Conservation (phyloP, 2,113 vertebrate species). For the Catharus fuscescens region DNA sequence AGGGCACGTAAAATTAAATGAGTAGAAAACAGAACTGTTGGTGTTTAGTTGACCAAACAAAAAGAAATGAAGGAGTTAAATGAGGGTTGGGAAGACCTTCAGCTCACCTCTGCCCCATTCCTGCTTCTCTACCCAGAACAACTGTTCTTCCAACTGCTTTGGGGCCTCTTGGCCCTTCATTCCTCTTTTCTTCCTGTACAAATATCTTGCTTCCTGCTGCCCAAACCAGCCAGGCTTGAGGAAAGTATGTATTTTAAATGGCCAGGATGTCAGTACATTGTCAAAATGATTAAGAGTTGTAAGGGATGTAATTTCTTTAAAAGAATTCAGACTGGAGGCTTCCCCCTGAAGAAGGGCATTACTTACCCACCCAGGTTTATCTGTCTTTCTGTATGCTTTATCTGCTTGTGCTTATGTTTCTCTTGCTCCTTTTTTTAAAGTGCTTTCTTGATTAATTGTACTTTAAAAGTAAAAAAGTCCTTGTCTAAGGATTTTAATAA, state of each 20-base stretch:
- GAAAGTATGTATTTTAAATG: neutral
- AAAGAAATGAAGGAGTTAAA: neutral
- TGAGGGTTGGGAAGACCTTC: neutral
- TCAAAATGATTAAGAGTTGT: conserved; percentile 28
- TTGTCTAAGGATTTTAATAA: neutral
- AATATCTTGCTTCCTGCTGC: conserved; percentile 55
- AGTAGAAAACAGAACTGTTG: neutral
- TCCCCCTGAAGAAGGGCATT: neutral
- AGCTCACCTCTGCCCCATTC: neutral
- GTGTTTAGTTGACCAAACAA: neutral
- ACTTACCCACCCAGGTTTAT: neutral
- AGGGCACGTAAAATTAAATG: neutral
- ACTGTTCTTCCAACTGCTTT: conserved; percentile 5
- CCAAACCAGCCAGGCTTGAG: neutral
- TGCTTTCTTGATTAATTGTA: neutral
- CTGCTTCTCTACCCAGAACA: neutral
- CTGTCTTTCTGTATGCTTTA: neutral
- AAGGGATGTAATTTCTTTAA: conserved; percentile 4
- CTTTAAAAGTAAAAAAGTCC: neutral
- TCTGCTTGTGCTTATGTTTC: neutral
- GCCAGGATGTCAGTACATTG: conserved; percentile 7
- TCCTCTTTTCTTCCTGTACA: conserved; percentile 33
- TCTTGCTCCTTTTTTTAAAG: neutral
- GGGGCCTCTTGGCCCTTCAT: conserved; percentile 44
- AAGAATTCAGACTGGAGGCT: neutral